Conservation (phyloP, 1,140 invertebrate genomes). For the Holotrichia oblita region DNA sequence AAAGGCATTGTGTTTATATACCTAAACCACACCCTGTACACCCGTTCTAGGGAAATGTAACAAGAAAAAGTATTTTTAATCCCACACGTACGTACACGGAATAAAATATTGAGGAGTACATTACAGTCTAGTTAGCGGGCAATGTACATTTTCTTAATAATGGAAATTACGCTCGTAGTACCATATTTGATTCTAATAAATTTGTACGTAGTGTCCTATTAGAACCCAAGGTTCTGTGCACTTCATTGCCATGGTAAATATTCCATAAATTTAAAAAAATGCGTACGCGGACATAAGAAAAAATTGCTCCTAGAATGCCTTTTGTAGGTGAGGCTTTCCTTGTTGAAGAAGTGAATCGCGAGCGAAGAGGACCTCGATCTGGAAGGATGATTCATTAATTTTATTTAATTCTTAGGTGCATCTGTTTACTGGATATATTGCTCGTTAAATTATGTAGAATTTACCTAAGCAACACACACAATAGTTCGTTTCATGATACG, state of each 20-base stretch:
- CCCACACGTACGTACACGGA: conserved; percentile 52
- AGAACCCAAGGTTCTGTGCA: conserved; percentile 48
- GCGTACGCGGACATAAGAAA: conserved; percentile 38
- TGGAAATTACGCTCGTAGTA: conserved; percentile 37
- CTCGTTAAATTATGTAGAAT: background rate
- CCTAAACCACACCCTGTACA: conserved; percentile 57
- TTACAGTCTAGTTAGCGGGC: background rate
- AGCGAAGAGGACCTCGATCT: conserved; percentile 1
- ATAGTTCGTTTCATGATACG: no score
- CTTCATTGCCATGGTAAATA: conserved; percentile 55
- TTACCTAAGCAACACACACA: no score
- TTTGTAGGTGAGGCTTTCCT: conserved; percentile 55
- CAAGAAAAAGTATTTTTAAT: conserved; percentile 55
- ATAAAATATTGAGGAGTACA: conserved; percentile 49
- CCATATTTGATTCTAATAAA: conserved; percentile 48
- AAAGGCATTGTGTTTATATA: conserved; percentile 58
- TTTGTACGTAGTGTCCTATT: conserved; percentile 50
- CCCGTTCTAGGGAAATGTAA: conserved; percentile 55
- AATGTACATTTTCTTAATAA: conserved; percentile 43
- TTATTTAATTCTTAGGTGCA: background rate
- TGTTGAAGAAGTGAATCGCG: conserved; percentile 27
- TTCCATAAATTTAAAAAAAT: conserved; percentile 51
- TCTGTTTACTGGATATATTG: background rate
- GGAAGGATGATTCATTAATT: conserved; percentile 25
- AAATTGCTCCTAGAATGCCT: conserved; percentile 50